phyloP scores from a whole-genome alignment of 1,140 invertebrate species.

The Pogonomyrmex barbatus region DNA sequence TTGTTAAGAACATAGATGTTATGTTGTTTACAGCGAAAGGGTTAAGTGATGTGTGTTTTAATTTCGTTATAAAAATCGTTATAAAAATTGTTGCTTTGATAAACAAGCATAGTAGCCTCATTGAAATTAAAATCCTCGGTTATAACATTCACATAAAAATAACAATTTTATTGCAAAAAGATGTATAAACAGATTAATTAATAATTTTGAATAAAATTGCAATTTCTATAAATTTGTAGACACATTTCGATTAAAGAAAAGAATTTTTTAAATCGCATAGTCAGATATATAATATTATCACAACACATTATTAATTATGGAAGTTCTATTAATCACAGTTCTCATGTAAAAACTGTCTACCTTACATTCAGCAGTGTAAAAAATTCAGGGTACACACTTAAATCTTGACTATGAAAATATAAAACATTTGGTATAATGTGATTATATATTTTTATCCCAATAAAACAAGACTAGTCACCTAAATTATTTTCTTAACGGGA shows the following conservation, averaged over 20 bases:
- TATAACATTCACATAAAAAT: conserved; percentile 69
- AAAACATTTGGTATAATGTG: conserved; percentile 52
- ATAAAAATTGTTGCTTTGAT: conserved; percentile 53
- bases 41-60: background rate
- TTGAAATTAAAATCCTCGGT: conserved; percentile 17
- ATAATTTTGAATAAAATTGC: conserved; percentile 33
- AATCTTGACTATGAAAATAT: conserved; percentile 55
- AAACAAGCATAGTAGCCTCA: conserved; percentile 4
- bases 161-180: conserved; percentile 23
- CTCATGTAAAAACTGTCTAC: conserved; percentile 50
- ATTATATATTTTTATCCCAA: conserved; percentile 40
- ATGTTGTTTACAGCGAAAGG: background rate
- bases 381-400: conserved; percentile 44
- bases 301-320: conserved; percentile 63
- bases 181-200: conserved; percentile 45
- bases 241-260: conserved; percentile 23
- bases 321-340: conserved; percentile 66
- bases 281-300: conserved; percentile 58
- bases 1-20: background rate
- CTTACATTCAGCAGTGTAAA: conserved; percentile 34
- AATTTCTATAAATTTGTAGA: background rate
- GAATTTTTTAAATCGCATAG: conserved; percentile 44
- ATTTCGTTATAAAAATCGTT: conserved; percentile 18
- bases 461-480: conserved; percentile 60
- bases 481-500: conserved; percentile 60